Conservation (phyloP, 64 coral and sea anemone species). For the Actinia equina region DNA sequence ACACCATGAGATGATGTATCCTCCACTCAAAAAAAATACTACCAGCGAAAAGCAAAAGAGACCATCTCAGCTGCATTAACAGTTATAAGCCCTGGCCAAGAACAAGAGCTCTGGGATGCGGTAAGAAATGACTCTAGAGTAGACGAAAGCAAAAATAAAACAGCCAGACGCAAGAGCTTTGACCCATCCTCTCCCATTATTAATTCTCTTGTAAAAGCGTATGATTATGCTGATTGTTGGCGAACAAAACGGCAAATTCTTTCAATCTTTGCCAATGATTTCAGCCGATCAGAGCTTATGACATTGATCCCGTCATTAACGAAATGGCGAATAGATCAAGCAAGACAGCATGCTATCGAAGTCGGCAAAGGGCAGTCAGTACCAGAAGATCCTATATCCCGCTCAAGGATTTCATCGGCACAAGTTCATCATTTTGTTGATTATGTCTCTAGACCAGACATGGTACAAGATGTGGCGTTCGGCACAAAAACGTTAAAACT, state of each 20-base stretch:
- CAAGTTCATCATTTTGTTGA: conserved; percentile 47
- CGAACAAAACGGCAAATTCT: conserved; percentile 52
- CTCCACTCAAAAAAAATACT: conserved; percentile 38
- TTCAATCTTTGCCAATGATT: conserved; percentile 42
- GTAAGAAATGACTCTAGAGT: background rate
- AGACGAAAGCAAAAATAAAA: background rate
- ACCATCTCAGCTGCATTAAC: conserved; percentile 3
- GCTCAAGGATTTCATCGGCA: conserved; percentile 1
- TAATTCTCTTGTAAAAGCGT: conserved; percentile 19
- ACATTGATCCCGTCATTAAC: conserved; percentile 17
- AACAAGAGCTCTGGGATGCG: conserved; percentile 35
- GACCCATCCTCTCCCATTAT: conserved; percentile 10
- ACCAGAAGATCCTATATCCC: background rate
- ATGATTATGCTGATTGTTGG: conserved; percentile 28
- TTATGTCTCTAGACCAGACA: conserved; percentile 28
- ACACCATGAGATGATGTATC: conserved; percentile 47
- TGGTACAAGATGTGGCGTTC: conserved; percentile 53
- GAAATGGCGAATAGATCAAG: conserved; percentile 51
- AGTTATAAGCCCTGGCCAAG: conserved; percentile 37
- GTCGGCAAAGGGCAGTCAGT: conserved; percentile 9
- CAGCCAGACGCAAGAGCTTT: background rate
- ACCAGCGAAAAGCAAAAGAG: conserved; percentile 40
- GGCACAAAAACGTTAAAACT: conserved; percentile 19
- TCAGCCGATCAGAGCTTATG: conserved; percentile 20
- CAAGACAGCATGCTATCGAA: conserved; percentile 22